Percentiles rank a stretch among this genome's conserved stretches.
These are phyloP conservation scores for Drosophila oshimai DNA, from an alignment of 1,140 invertebrate genomes.

Conservation along the genomic window DNA sequence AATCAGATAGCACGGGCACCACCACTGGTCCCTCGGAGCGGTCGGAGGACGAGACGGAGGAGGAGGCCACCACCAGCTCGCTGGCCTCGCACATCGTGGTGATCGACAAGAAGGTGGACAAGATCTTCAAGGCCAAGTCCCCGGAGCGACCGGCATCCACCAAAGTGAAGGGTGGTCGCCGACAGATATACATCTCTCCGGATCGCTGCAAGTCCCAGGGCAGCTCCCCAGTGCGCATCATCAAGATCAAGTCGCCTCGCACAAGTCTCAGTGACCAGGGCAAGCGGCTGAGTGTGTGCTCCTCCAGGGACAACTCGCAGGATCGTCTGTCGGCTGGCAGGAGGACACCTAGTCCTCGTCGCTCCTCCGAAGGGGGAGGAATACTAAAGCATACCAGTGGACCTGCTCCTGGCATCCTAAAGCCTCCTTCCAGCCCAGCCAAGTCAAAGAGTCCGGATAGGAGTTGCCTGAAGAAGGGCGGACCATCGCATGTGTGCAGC, in stretches of 20 bases:
- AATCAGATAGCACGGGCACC: constrained; percentile 73
- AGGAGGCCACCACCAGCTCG: constrained; percentile 40
- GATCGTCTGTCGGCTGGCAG: constrained; percentile 67
- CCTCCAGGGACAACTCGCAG: constrained; percentile 73
- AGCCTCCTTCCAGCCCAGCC: constrained; percentile 71
- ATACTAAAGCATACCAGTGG: constrained; percentile 72
- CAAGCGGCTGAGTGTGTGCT: constrained; percentile 69
- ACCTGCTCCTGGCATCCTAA: constrained; percentile 63
- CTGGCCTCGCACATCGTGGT: constrained; percentile 66
- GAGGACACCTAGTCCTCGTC: constrained; percentile 74
- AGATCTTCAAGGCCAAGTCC: constrained; percentile 78
- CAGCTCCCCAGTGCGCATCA: constrained; percentile 78
- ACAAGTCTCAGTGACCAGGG: constrained; percentile 74
- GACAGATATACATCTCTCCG: constrained; percentile 78
- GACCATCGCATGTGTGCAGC: constrained; percentile 69
- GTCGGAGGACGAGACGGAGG: constrained; percentile 76
- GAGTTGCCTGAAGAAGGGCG: constrained; percentile 77
- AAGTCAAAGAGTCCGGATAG: constrained; percentile 81
- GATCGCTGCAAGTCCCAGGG: constrained; percentile 82
- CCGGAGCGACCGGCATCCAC: constrained; percentile 44
- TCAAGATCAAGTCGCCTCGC: constrained; percentile 80
- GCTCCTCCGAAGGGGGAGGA: constrained; percentile 72
- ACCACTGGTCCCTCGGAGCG: constrained; percentile 70
- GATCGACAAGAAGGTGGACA: constrained; percentile 82
- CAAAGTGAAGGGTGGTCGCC: constrained; percentile 49